Conservation (phyloP, 2,888 invertebrate genomes). For the Caenorhabditis zanzibari region DNA sequence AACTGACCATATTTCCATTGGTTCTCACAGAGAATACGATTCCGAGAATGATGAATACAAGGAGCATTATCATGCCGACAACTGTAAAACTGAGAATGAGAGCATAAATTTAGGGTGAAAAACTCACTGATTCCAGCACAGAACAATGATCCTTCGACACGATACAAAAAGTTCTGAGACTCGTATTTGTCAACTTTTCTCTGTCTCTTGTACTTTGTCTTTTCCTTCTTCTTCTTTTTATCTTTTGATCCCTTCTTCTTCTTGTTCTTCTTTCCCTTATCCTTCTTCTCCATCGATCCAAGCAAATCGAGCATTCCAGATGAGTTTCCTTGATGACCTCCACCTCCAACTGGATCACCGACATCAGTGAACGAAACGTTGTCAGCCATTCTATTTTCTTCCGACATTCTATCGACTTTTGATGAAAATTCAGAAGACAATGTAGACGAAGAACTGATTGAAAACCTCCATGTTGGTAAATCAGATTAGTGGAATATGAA, state of each 20-base stretch:
- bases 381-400: constrained; percentile 47
- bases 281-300: constrained; percentile 52
- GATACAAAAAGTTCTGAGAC: constrained; percentile 69
- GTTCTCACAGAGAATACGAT: constrained; percentile 40
- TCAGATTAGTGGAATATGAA: neutral
- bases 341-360: constrained; percentile 23
- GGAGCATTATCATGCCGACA: constrained; percentile 21
- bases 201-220: constrained; percentile 62
- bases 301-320: constrained; percentile 68
- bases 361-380: constrained; percentile 65
- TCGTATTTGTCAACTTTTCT: constrained; percentile 63
- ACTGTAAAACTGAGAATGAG: neutral
- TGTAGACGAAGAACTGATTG: neutral
- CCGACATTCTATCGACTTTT: constrained; percentile 2
- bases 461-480: neutral
- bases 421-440: constrained; percentile 1
- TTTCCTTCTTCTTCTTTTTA: constrained; percentile 56
- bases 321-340: constrained; percentile 29
- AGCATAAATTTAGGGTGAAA: neutral
- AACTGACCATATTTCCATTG: constrained; percentile 46
- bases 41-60: constrained; percentile 24
- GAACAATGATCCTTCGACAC: constrained; percentile 69
- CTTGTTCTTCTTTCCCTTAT: constrained; percentile 17
- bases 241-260: constrained; percentile 29
- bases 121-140: constrained; percentile 62